Conservation (phyloP, 2,113 vertebrate genomes). For the Dicrurus megarhynchus region DNA sequence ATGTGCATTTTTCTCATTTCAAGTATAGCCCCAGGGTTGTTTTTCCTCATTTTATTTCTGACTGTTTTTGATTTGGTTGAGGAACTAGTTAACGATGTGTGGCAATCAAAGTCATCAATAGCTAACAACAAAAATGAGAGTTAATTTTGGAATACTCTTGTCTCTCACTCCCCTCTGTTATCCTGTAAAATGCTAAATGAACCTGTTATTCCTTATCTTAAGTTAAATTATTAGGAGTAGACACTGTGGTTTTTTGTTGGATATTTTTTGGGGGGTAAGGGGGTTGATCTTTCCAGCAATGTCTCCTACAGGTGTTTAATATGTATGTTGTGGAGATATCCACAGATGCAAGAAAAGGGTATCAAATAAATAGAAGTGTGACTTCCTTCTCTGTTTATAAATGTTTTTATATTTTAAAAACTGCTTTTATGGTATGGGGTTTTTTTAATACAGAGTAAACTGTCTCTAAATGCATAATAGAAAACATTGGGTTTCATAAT, state of each 20-base stretch:
- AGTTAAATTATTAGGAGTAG: neutral
- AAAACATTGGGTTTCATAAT: neutral
- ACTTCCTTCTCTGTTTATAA: neutral
- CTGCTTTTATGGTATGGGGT: neutral
- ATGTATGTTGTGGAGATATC: neutral
- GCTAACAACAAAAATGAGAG: neutral
- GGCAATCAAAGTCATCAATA: neutral
- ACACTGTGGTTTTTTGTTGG: neutral
- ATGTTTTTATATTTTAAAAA: neutral
- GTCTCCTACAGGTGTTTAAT: neutral
- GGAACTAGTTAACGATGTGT: neutral
- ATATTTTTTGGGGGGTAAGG: neutral
- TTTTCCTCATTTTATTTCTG: slow-evolving; percentile 15
- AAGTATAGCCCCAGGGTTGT: neutral
- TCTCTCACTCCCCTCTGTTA: neutral
- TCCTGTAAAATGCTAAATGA: neutral
- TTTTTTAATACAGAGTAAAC: neutral
- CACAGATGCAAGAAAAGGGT: neutral
- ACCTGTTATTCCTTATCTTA: neutral
- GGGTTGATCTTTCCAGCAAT: neutral
- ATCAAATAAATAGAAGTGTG: neutral
- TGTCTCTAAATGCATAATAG: neutral
- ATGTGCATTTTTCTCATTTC: neutral
- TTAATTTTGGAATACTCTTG: neutral
- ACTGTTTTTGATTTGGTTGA: neutral